Conservation (phyloP, 2,888 invertebrate genomes). For the Eurytoma californica region DNA sequence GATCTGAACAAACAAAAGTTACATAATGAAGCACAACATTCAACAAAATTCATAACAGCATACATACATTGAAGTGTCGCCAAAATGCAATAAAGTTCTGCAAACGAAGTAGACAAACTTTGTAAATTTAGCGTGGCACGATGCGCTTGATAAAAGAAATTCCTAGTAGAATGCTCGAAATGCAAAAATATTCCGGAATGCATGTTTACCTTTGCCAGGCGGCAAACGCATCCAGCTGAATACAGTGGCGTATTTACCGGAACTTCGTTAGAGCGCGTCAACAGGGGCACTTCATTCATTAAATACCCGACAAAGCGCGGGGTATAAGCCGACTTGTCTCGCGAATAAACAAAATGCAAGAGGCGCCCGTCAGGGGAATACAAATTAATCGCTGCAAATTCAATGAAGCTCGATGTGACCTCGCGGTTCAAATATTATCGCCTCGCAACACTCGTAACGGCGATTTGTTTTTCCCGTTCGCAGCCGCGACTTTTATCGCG, state of each 20-base stretch:
- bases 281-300: slow-evolving; percentile 17
- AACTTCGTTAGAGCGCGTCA: slow-evolving; percentile 5
- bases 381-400: slow-evolving; percentile 5
- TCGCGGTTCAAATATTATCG: too few relatives aligned
- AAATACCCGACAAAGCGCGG: background rate
- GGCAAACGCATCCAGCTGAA: background rate
- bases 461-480: background rate
- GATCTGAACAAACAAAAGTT: too few relatives aligned
- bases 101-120: too few relatives aligned
- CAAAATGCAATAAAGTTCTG: too few relatives aligned
- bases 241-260: background rate
- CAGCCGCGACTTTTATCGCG: background rate
- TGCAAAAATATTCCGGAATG: background rate
- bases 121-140: too few relatives aligned
- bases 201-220: slow-evolving; percentile 12
- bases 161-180: too few relatives aligned
- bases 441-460: too few relatives aligned
- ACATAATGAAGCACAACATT: too few relatives aligned
- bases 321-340: background rate
- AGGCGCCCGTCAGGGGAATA: background rate
- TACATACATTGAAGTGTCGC: too few relatives aligned
- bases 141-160: too few relatives aligned
- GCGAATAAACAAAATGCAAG: slow-evolving; percentile 2
- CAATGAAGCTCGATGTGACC: background rate
- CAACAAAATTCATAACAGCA: too few relatives aligned